Conservation (phyloP, 2,113 vertebrate genomes). For the Micronycteris hirsuta region DNA sequence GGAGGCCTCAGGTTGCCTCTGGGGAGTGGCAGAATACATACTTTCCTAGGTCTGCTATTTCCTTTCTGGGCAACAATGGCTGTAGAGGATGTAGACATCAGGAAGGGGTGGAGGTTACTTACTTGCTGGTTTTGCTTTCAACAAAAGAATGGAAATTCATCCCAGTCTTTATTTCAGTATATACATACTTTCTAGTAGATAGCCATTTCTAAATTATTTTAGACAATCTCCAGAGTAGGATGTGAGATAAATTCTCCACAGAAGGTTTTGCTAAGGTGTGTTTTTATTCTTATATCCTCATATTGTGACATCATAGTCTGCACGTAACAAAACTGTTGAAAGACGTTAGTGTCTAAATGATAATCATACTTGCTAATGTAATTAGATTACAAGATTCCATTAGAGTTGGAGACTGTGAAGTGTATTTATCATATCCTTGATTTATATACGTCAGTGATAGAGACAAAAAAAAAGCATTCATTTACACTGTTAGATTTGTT, state of each 20-base stretch:
- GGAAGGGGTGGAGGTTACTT: neutral
- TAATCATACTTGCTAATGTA: neutral
- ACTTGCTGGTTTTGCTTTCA: neutral
- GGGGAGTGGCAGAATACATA: neutral
- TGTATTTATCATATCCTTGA: neutral
- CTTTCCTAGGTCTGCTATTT: neutral
- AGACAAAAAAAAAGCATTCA: neutral
- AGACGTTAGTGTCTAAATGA: neutral
- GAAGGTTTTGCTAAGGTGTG: neutral
- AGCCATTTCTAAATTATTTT: neutral
- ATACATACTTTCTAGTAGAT: neutral
- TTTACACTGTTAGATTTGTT: neutral
- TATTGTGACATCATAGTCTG: neutral
- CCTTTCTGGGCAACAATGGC: neutral
- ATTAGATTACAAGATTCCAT: neutral
- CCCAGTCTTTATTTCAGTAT: neutral
- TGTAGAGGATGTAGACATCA: neutral
- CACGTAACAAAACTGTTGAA: neutral
- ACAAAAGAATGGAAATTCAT: neutral
- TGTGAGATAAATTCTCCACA: neutral
- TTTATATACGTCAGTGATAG: neutral
- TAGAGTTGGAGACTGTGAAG: neutral
- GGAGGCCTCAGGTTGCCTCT: neutral
- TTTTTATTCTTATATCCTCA: neutral
- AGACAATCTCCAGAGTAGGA: neutral